These are phyloP conservation scores for Plusia festucae DNA, from an alignment of 2,888 invertebrate genomes.

Conservation along the genomic window DNA sequence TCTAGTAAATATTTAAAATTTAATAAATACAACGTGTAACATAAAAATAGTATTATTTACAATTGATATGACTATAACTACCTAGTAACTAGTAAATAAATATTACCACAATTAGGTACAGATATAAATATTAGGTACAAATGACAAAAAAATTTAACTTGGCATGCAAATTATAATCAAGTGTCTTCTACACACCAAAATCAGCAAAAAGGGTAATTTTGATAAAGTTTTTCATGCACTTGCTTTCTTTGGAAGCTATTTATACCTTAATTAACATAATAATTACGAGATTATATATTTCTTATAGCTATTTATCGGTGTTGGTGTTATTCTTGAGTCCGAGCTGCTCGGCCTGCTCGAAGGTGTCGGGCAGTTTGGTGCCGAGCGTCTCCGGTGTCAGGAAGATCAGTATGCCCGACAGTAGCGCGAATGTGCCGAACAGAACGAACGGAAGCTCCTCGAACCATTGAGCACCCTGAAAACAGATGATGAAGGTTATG, in stretches of 20 bases:
- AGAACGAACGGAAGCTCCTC: constrained; percentile 86
- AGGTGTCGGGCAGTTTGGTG: constrained; percentile 72
- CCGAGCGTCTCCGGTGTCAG: constrained; percentile 90
- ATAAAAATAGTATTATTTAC: too few species aligned
- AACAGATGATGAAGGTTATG: not conserved
- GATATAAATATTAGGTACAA: too few species aligned
- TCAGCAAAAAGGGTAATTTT: too few species aligned
- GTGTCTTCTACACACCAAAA: too few species aligned
- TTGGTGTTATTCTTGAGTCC: constrained; percentile 26
- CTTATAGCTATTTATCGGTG: not conserved
- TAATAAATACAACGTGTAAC: too few species aligned
- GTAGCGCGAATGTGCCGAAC: constrained; percentile 85
- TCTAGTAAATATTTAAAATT: too few species aligned
- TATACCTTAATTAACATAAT: constrained; percentile 1
- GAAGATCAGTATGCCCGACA: constrained; percentile 86
- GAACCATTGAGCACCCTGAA: constrained; percentile 73
- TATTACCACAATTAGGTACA: too few species aligned
- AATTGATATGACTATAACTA: too few species aligned
- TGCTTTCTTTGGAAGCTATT: not conserved
- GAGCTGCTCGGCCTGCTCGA: constrained; percentile 60
- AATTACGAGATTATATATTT: not conserved
- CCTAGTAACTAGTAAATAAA: not conserved
- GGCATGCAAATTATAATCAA: too few species aligned
- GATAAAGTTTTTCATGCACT: too few species aligned
- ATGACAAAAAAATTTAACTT: too few species aligned